These are phyloP conservation scores for Stichopus horrens DNA, from an alignment of 53 echinoderm and acorn worm genomes.

Conservation along the genomic window DNA sequence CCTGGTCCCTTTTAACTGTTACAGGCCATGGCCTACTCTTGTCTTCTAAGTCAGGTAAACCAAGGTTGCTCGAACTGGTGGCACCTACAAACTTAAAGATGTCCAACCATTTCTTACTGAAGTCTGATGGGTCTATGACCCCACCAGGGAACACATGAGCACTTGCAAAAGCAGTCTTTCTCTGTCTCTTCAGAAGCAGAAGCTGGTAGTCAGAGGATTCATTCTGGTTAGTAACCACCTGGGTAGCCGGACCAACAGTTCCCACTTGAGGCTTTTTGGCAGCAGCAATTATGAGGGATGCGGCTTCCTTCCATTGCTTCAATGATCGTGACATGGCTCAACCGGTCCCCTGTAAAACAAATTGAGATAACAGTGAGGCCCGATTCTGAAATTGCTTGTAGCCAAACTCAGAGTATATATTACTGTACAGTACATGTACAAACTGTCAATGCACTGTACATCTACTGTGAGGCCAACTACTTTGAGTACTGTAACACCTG, in stretches of 20 bases:
- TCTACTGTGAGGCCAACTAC: no score
- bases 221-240: not conserved
- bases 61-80: not conserved
- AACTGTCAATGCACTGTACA: no score
- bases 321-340: not conserved
- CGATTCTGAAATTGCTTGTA: no score
- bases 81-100: conserved; percentile 49
- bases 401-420: no score
- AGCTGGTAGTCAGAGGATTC: not conserved
- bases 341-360: no score
- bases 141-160: conserved; percentile 81
- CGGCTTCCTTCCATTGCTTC: conserved; percentile 65
- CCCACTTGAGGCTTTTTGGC: not conserved
- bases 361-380: no score
- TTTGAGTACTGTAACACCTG: no score
- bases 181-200: conserved; percentile 17
- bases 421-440: no score
- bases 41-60: not conserved
- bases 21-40: conserved; percentile 21
- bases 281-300: conserved; percentile 68
- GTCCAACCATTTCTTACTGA: conserved; percentile 75
- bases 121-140: conserved; percentile 76
- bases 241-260: not conserved
- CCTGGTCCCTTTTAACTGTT: not conserved
- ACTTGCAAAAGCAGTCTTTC: not conserved